These are phyloP conservation scores for Ochropleura plecta DNA, from an alignment of 2,888 invertebrate genomes.

Conservation along the genomic window DNA sequence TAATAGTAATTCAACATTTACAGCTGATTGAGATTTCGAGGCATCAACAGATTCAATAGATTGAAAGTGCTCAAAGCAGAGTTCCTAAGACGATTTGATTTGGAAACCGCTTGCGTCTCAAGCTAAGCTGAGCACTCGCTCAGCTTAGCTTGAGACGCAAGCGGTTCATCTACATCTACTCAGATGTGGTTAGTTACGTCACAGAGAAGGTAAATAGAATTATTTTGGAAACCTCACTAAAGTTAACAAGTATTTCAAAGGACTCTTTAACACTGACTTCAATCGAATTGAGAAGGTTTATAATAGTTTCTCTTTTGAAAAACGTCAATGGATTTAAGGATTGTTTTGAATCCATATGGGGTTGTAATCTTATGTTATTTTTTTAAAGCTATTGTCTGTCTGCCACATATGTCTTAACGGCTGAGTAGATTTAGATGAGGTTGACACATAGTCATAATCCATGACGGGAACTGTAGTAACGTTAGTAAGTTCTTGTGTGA, in stretches of 20 bases:
- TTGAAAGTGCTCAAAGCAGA: constrained; percentile 43
- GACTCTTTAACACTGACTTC: neutral
- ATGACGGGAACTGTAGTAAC: neutral
- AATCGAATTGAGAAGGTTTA: neutral
- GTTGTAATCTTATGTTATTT: neutral
- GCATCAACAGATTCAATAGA: constrained; percentile 34
- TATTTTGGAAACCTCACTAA: neutral
- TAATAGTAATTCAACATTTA: constrained; percentile 11
- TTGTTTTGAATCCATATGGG: neutral
- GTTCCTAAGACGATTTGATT: constrained; percentile 40
- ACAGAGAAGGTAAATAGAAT: neutral
- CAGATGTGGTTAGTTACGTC: neutral
- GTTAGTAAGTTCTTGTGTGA: neutral
- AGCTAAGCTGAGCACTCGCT: neutral
- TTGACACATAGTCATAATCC: neutral
- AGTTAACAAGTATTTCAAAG: neutral
- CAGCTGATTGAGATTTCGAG: neutral
- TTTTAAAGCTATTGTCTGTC: neutral
- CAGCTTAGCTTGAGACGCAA: no score
- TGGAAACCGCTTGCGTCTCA: constrained; percentile 31
- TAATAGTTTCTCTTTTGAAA: neutral
- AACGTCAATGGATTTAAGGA: neutral
- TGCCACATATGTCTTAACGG: neutral
- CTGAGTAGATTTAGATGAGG: neutral
- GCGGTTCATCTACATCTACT: no score